phyloP scores from a whole-genome alignment of 2,888 invertebrate species.

The Caenorhabditis japonica region DNA sequence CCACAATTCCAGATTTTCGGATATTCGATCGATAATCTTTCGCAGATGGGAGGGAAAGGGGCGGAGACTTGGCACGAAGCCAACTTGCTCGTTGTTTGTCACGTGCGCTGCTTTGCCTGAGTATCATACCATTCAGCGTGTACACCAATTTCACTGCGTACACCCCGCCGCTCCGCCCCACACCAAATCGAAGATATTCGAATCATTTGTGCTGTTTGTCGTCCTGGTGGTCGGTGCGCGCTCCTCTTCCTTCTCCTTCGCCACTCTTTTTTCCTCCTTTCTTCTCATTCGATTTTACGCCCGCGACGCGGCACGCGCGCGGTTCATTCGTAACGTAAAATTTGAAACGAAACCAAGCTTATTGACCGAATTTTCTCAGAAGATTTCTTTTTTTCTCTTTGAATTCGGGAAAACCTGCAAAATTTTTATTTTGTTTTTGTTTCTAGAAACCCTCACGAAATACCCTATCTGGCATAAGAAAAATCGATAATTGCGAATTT shows the following conservation, averaged over 20 bases:
- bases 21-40: background rate
- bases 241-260: background rate
- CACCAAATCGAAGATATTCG: conserved; percentile 8
- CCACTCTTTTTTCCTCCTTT: conserved; percentile 11
- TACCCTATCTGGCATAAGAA: too few species aligned
- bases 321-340: conserved; percentile 1
- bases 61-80: conserved; percentile 41
- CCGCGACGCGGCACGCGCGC: conserved; percentile 22
- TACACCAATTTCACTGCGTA: conserved; percentile 35
- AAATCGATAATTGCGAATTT: background rate
- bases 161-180: conserved; percentile 4
- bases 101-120: conserved; percentile 23
- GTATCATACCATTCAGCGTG: conserved; percentile 36
- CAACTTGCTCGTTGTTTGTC: conserved; percentile 11
- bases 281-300: too few species aligned
- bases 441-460: background rate
- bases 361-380: background rate
- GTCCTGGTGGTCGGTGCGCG: conserved; percentile 28
- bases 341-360: conserved; percentile 3
- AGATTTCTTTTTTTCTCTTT: conserved; percentile 4
- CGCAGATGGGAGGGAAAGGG: conserved; percentile 19
- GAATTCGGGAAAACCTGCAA: background rate
- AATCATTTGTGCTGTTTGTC: conserved; percentile 38
- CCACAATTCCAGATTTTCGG: background rate
- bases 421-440: background rate